These are phyloP conservation scores for Tetrax tetrax DNA, from an alignment of 2,113 vertebrate species.

Conservation along the genomic window DNA sequence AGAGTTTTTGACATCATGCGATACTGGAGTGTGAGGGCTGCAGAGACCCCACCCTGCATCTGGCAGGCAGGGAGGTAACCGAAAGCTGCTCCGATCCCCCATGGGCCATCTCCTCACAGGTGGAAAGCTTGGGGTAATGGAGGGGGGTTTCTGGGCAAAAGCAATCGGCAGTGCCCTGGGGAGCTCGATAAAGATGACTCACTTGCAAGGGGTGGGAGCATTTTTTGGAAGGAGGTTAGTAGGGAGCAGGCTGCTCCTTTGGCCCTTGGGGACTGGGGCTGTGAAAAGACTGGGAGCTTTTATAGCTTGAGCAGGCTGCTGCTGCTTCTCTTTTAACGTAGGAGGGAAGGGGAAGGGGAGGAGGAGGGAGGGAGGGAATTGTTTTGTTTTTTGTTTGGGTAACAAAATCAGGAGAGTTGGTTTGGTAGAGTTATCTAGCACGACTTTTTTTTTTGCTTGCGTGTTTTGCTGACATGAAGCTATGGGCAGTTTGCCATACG, in stretches of 20 bases:
- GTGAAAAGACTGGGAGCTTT: constrained; percentile 15
- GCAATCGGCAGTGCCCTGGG: neutral
- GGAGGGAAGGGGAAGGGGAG: neutral
- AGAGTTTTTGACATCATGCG: neutral
- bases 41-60: constrained; percentile 51
- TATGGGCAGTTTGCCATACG: neutral
- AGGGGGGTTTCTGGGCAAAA: neutral
- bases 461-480: neutral
- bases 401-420: neutral
- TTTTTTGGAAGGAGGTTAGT: neutral
- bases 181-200: constrained; percentile 10
- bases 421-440: neutral
- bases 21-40: neutral
- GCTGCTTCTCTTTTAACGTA: neutral
- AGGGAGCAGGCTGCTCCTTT: neutral
- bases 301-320: constrained; percentile 27
- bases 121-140: neutral
- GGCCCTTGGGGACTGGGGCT: neutral
- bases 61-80: constrained; percentile 13
- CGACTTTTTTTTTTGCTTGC: neutral
- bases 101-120: neutral
- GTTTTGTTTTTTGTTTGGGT: constrained; percentile 59
- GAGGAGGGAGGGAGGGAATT: constrained; percentile 1
- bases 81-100: neutral
- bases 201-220: neutral